Base-by-base conservation (phyloP, 2,888 invertebrate genomes). In the Agriopis aurantiaria region DNA sequence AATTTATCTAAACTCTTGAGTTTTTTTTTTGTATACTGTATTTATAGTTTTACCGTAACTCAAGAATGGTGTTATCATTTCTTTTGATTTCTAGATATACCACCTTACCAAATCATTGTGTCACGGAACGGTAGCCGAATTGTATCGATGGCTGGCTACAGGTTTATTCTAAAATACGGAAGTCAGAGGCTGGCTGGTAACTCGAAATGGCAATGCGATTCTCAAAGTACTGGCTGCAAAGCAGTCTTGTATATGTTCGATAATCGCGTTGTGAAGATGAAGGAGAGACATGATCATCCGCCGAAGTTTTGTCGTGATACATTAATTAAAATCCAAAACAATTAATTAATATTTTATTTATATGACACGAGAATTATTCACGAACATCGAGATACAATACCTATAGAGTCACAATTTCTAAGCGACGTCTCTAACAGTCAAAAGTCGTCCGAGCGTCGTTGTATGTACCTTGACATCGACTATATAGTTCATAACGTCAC, bases 91-190 rank as follows among this genome's bases (percentile, higher is more conserved):
- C 4, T 68, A 73, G 73, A 65, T 58, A 46, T 73, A 41, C 69
- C 68, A 5, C 68, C 73, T 5, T 71, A 71, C 53, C 59, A 61
- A 12, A 82, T 75, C 33, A 71, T 75, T 0, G 3, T 67, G 3
- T 82, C 82, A 0, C 75, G 68, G 59, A 75, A 71, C 65, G 83
- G 84, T 1, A 76, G 73, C 8, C 64, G 74, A 10, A 76, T 80
- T 65, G 52, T 84, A 4, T 76, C 76, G 33, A 75, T 75, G 56
- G 72, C 75, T 11, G 75, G 75, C 0, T 80, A 80, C 41, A 82
- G 74, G 0, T 84, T 79, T 51, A 79, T 76, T 14, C 17, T 56
- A 10, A 68, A 61, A 59, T 61, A 62, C n/a, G 65, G n/a, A 4
- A 8, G 10, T 40, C 8, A 8, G 17, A 33, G 10, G 10, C 48